These are phyloP conservation scores for Hydractinia echinata DNA, from an alignment of 30 jellyfish, hydroid and myxozoan species.

Conservation along the genomic window DNA sequence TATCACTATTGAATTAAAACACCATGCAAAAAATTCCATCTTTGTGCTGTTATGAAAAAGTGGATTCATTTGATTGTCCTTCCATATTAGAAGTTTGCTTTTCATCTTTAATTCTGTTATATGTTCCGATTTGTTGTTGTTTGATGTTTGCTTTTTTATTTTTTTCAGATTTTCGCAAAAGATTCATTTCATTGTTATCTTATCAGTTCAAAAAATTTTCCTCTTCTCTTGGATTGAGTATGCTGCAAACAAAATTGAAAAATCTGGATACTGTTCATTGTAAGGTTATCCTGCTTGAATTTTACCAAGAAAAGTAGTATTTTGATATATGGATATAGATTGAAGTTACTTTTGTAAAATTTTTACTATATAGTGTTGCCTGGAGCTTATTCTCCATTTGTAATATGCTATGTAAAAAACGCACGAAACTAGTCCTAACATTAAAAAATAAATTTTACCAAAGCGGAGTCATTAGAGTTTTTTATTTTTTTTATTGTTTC, in stretches of 20 bases:
- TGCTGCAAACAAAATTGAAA: slow-evolving; percentile 43
- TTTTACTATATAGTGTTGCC: too few species aligned
- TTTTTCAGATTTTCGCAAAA: slow-evolving; percentile 67
- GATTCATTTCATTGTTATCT: slow-evolving; percentile 74
- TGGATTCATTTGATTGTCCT: neutral
- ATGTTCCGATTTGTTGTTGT: neutral
- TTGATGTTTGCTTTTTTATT: neutral
- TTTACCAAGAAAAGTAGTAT: neutral
- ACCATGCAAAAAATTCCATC: too few species aligned
- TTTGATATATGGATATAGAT: neutral
- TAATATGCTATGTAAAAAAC: too few species aligned
- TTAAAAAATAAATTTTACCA: neutral
- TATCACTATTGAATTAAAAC: neutral
- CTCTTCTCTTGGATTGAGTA: slow-evolving; percentile 82
- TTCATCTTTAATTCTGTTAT: neutral
- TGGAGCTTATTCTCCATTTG: too few species aligned
- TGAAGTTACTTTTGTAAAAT: too few species aligned
- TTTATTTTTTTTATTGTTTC: neutral
- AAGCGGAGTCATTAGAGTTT: neutral
- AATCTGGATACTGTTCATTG: neutral
- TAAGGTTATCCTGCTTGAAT: neutral
- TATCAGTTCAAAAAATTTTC: slow-evolving; percentile 74
- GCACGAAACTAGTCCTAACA: too few species aligned
- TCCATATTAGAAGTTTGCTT: neutral
- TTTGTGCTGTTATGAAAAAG: neutral